phyloP scores from a whole-genome alignment of 2,888 invertebrate species.

The Tetramorium bicarinatum region DNA sequence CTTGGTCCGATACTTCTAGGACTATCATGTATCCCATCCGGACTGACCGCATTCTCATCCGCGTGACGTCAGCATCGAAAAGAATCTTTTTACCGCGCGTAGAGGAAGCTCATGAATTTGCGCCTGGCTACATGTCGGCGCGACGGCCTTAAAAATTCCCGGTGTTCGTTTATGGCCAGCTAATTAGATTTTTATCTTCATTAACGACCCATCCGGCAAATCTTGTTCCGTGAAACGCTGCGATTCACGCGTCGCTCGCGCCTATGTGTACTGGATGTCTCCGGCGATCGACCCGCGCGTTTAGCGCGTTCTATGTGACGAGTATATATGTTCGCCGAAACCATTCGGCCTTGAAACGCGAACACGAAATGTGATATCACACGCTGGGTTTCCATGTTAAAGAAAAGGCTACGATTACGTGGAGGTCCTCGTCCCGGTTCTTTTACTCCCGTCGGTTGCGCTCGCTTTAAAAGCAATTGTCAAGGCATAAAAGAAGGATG shows the following conservation, averaged over 20 bases:
- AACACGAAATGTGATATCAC: slow-evolving; percentile 21
- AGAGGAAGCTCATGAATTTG: slow-evolving; percentile 76
- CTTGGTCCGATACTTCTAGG: slow-evolving; percentile 70
- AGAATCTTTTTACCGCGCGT: slow-evolving; percentile 71
- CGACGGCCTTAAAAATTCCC: slow-evolving; percentile 77
- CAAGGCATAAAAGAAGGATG: slow-evolving; percentile 17
- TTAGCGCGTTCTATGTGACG: slow-evolving; percentile 18
- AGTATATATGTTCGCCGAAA: not conserved
- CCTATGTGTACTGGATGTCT: slow-evolving; percentile 63
- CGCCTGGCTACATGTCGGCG: slow-evolving; percentile 71
- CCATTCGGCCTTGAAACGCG: slow-evolving; percentile 4
- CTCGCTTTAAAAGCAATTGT: slow-evolving; percentile 8
- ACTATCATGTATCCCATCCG: slow-evolving; percentile 74
- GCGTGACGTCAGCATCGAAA: slow-evolving; percentile 77
- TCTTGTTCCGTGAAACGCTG: slow-evolving; percentile 61
- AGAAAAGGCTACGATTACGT: slow-evolving; percentile 32
- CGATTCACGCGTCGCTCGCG: slow-evolving; percentile 55
- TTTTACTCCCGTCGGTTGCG: slow-evolving; percentile 11
- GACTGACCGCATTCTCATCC: slow-evolving; percentile 78
- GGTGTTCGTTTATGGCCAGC: slow-evolving; percentile 78
- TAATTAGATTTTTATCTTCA: slow-evolving; percentile 82
- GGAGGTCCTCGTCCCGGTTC: not conserved
- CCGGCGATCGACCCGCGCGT: slow-evolving; percentile 32
- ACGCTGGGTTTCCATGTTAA: not conserved
- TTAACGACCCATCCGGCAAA: slow-evolving; percentile 69